phyloP scores from a whole-genome alignment of 2,888 invertebrate species.

The Gisinianus flammeolus region DNA sequence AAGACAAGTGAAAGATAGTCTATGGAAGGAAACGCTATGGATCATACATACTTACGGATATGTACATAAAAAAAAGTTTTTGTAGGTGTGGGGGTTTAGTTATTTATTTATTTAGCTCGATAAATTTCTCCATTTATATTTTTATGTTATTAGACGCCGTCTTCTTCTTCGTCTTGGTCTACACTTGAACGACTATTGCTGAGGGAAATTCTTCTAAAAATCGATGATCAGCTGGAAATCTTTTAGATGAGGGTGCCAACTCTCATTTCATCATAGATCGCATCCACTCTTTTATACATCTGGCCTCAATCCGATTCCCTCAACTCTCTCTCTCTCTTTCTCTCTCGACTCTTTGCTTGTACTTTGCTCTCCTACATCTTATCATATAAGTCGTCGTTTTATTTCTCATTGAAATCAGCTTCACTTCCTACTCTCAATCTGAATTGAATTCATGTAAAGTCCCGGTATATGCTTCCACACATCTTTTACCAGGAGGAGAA shows the following conservation, averaged over 20 bases:
- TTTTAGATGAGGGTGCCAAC: conserved; percentile 31
- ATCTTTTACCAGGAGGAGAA: background rate
- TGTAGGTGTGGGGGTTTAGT: conserved; percentile 6
- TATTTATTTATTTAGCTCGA: conserved; percentile 25
- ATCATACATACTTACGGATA: background rate
- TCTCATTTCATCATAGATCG: conserved; percentile 22
- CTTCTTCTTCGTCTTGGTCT: background rate
- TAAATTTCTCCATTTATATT: conserved; percentile 34
- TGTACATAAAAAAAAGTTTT: background rate
- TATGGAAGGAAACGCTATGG: background rate
- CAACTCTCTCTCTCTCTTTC: conserved; percentile 6
- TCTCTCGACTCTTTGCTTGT: background rate
- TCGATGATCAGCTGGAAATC: conserved; percentile 37
- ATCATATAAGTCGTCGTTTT: conserved; percentile 5
- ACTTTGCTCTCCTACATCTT: conserved; percentile 4
- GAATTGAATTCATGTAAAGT: conserved; percentile 33
- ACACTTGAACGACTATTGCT: too few species aligned
- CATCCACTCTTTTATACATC: conserved; percentile 19
- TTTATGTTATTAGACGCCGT: conserved; percentile 14
- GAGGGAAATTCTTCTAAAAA: too few species aligned
- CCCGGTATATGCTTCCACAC: background rate
- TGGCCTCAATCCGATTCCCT: conserved; percentile 26
- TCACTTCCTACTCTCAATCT: conserved; percentile 21
- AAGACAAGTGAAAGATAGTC: background rate
- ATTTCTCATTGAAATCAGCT: conserved; percentile 10